Evolutionary conservation across 1,140 invertebrate species (phyloP), one percentile per base, ranked within the genome.

Genomic region (Brachionus sp.): DNA sequence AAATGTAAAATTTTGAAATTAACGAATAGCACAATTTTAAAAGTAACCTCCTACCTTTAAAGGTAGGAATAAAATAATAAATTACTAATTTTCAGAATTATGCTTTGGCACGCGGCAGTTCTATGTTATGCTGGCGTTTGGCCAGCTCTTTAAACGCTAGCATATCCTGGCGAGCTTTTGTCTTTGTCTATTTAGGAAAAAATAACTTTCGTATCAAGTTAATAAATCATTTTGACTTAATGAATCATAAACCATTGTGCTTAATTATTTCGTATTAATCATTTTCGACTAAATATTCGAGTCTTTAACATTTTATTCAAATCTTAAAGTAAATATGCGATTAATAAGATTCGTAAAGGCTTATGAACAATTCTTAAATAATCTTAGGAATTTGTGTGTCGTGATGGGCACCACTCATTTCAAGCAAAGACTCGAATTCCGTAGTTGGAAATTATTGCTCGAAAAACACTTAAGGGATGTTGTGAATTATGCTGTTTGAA

Each of bases 21-120:
- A 37, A 12, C 16, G 35, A 70, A 70, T 37, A 70, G 16, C 35
- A 10, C 10, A 39, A 70, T 10, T 19, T n/a, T 39, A 70, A 64
- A 70, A 70, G 66, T 70, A 70, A 70, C 66, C 66, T 70, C 66
- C 66, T 70, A 70, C 66, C 66, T 70, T 70, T 70, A 70, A 39
- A 70, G 66, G 66, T 70, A 70, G 50, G 19, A 23, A 70, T 42
- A 64, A 64, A 39, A 70, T 37, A 70, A 70, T 37, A 70, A 70
- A 70, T 70, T 70, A 70, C 33, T 70, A 70, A 70, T 70, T 70
- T 70, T 70, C 33, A 57, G 50, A 57, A 57, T 57, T 57, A 57
- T 57, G 50, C 19, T 23, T 29, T 57, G 50, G 50, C 50, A 57
- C 50, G 16, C 50, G 19, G 50, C 50, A 57, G 19, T 19, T 57